Evolutionary conservation across 1,140 invertebrate genomes (phyloP).

Genomic region (Eulimnadia texana): DNA sequence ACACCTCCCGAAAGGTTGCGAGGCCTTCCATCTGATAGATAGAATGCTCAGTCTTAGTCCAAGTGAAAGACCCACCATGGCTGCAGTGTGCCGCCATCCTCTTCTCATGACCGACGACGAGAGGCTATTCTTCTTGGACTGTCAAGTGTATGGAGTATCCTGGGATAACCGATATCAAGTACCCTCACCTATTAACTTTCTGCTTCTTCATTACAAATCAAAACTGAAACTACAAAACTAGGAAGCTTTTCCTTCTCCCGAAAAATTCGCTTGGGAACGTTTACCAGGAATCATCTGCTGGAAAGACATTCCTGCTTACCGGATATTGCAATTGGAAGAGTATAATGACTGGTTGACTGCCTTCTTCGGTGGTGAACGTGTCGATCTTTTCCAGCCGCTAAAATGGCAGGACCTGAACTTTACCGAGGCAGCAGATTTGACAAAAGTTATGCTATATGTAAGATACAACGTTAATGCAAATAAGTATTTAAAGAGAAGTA

Average conservation of each 20-base stretch:
- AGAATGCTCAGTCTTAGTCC: neutral
- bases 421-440: too few relatives aligned
- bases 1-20: neutral
- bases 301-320: neutral
- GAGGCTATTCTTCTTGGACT: neutral
- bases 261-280: neutral
- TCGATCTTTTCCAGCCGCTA: too few relatives aligned
- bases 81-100: neutral
- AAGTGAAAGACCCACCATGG: neutral
- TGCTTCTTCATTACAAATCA: neutral
- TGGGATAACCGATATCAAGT: neutral
- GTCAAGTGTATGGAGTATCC: neutral
- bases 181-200: neutral
- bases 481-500: too few relatives aligned
- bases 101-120: neutral
- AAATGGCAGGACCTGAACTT: too few relatives aligned
- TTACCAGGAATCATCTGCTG: neutral
- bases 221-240: too few relatives aligned
- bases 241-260: too few relatives aligned
- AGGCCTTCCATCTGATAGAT: neutral
- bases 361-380: too few relatives aligned
- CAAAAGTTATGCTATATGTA: too few relatives aligned
- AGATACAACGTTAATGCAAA: too few relatives aligned
- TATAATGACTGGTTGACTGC: neutral
- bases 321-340: neutral